Evolutionary conservation across 2,797 vertebrate species (phyloP).

Genomic region (Argentina silus): DNA sequence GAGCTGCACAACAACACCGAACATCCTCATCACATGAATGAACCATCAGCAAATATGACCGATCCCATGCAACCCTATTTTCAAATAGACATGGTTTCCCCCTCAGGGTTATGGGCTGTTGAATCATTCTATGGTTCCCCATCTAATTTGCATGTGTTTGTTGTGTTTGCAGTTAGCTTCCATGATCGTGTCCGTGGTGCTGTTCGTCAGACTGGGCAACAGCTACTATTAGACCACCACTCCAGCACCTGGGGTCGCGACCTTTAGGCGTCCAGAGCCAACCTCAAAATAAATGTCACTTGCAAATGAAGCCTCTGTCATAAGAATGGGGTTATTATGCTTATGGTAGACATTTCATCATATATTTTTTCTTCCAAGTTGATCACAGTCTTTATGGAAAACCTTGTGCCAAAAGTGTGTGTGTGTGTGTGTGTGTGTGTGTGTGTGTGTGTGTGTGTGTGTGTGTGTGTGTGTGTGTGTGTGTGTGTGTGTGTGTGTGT

Average conservation of each 20-base stretch:
- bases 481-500: neutral
- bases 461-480: neutral
- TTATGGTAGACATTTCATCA: neutral
- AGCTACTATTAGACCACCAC: neutral
- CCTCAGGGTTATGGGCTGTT: too few species aligned
- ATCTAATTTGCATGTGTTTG: slow-evolving; percentile 1
- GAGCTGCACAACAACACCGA: too few species aligned
- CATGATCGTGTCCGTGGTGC: slow-evolving; percentile 21
- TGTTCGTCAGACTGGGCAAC: slow-evolving; percentile 18
- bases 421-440: too few species aligned
- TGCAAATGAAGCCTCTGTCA: slow-evolving; percentile 6
- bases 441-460: neutral
- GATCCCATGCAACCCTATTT: neutral
- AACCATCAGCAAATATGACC: neutral
- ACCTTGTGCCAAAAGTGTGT: neutral
- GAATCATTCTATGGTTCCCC: too few species aligned
- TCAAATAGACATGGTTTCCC: neutral
- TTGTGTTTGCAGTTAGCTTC: slow-evolving; percentile 7
- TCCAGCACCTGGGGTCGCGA: neutral
- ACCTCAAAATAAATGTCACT: neutral
- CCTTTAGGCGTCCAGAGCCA: neutral
- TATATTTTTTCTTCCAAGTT: too few species aligned
- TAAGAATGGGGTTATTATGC: neutral
- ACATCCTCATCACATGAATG: neutral
- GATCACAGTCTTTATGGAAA: neutral